Base-by-base conservation (phyloP, 2,888 invertebrate genomes). In the Lepidonotus clava region DNA sequence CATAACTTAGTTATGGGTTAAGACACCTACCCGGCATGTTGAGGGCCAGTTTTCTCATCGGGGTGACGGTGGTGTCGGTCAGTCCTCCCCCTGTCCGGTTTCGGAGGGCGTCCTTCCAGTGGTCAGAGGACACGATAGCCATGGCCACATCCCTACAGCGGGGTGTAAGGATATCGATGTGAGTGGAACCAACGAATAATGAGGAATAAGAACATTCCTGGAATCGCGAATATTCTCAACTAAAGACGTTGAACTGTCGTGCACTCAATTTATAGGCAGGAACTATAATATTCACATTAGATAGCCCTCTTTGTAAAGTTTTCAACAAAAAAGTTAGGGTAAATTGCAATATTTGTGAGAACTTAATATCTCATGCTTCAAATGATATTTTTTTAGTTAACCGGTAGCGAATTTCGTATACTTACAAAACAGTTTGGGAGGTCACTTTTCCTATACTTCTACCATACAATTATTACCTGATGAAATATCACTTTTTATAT, bases 61-160 rank as follows among this genome's bases (percentile, higher is more conserved):
- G 85, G 6, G 85, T 85, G 1, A 71, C 32, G 0, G 38, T 24
- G 4, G 21, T n/a, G 21, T 41, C 66, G 34, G 24, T 41, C 5
- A 51, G 11, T 14, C 36, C 36, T 18, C 71, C 53, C 8, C 11
- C 41, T 0, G 66, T 66, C 41, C 85, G 4, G 85, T 85, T 85
- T 51, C 71, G 4, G 28, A 85, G 85, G 36, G 85, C 85, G 2
- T 76, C 76, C 24, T 46, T 41, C 85, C 85, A 85, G 8, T 76
- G 71, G 85, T 85, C 76, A 46, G 51, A 71, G 18, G 21, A n/a
- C 1, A 76, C n/a, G 4, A 85, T 41, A 36, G 36, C 41, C 53
- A 36, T 51, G 51, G 71, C 85, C 5, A 84, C 53, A 21, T 84
- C 56, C 24, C 84, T 84, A n/a, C 8, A 83, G n/a, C n/a, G n/a